Conservation (phyloP, 2,797 vertebrate genomes). For the Gymnoscopelus microlampas region DNA sequence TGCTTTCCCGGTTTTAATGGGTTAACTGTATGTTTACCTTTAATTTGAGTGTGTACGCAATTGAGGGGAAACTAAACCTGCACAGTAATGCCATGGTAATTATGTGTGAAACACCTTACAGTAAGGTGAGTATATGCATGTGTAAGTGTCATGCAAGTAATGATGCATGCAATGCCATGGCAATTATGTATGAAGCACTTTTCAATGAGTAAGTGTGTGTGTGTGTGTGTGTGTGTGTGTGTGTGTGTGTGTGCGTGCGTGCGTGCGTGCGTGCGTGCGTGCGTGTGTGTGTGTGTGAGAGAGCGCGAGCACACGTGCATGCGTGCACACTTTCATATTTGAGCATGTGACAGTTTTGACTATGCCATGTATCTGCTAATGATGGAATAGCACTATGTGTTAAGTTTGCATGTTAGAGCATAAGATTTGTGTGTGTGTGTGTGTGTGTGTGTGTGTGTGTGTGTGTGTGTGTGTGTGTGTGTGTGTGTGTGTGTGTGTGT, state of each 20-base stretch:
- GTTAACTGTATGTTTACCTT: no score
- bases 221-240: not conserved
- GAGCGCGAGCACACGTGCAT: not conserved
- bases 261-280: not conserved
- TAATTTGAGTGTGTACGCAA: no score
- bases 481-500: conserved; percentile 22
- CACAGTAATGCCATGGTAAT: conserved; percentile 6
- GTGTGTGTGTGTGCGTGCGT: not conserved
- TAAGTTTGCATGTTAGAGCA: not conserved
- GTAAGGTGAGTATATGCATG: not conserved
- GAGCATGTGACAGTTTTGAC: not conserved
- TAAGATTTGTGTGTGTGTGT: conserved; percentile 12
- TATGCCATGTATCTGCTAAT: not conserved
- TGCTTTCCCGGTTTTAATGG: no score
- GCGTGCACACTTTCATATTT: not conserved
- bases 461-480: conserved; percentile 12
- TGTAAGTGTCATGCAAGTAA: not conserved
- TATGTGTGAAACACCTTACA: conserved; percentile 11
- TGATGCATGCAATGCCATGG: not conserved
- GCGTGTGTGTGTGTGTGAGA: not conserved
- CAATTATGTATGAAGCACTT: not conserved
- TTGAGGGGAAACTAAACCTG: not conserved
- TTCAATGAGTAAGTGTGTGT: not conserved
- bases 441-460: conserved; percentile 10
- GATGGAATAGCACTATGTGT: not conserved